These are phyloP conservation scores for Syrphus vitripennis DNA, from an alignment of 2,888 invertebrate genomes.

Conservation along the genomic window DNA sequence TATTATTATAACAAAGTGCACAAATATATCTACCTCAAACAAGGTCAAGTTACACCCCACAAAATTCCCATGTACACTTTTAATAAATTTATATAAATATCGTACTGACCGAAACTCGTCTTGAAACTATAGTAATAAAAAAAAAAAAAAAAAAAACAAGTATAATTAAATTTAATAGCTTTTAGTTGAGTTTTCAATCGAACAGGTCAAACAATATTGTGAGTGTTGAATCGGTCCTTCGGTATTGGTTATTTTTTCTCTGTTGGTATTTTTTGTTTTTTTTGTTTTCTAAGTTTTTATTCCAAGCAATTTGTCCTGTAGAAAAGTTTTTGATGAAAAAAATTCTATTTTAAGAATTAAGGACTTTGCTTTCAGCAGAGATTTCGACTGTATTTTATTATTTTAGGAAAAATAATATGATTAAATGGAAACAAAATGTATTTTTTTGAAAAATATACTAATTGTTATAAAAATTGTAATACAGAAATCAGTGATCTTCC, in stretches of 20 bases:
- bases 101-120: neutral
- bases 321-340: neutral
- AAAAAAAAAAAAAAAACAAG: too few species aligned
- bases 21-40: neutral
- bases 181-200: slow-evolving; percentile 32
- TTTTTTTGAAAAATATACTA: too few species aligned
- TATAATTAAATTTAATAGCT: slow-evolving; percentile 58
- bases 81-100: neutral
- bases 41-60: neutral
- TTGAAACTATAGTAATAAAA: slow-evolving; percentile 43
- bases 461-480: too few species aligned
- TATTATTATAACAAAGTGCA: neutral
- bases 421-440: too few species aligned
- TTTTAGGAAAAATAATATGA: too few species aligned
- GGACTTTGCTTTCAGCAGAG: too few species aligned
- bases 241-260: neutral
- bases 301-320: neutral
- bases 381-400: too few species aligned
- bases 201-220: slow-evolving; percentile 6
- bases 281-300: neutral
- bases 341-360: too few species aligned
- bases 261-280: neutral
- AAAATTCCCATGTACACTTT: neutral
- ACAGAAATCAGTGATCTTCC: too few species aligned
- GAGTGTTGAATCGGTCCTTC: neutral